Evolutionary conservation across 2,888 invertebrate species (phyloP).

Genomic region (Hartigia nigra): DNA sequence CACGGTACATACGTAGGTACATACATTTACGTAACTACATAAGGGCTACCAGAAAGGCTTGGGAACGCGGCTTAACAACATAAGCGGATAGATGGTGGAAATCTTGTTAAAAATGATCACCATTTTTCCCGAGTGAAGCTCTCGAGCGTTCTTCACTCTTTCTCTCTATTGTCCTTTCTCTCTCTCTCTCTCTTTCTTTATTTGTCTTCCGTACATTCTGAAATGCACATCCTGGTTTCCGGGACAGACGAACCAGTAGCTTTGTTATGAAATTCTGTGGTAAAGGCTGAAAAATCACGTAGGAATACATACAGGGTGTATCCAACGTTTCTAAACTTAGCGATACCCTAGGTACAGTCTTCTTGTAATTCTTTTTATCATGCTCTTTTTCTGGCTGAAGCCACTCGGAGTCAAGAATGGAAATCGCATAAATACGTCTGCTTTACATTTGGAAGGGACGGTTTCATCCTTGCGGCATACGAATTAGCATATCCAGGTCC

Average conservation of each 20-base stretch:
- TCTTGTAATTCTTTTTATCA: background rate
- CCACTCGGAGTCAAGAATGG: background rate
- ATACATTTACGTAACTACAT: background rate
- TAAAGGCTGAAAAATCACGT: background rate
- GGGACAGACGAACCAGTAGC: background rate
- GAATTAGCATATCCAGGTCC: background rate
- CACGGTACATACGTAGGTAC: background rate
- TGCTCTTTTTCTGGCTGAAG: background rate
- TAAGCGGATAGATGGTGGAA: slow-evolving; percentile 19
- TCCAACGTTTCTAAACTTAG: background rate
- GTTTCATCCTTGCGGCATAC: background rate
- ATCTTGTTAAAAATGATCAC: slow-evolving; percentile 36
- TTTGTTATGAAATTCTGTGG: background rate
- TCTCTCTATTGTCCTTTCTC: background rate
- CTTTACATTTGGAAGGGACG: background rate
- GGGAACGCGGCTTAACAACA: slow-evolving; percentile 11
- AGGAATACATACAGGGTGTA: background rate
- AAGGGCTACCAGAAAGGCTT: background rate
- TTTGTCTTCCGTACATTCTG: background rate
- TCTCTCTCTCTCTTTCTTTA: background rate
- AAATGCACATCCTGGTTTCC: background rate
- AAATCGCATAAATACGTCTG: background rate
- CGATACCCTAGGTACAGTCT: background rate
- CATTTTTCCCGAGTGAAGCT: slow-evolving; percentile 28
- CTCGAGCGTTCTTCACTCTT: background rate